Conservation (phyloP, 2,888 invertebrate species). For the Shargacucullia verbasci region DNA sequence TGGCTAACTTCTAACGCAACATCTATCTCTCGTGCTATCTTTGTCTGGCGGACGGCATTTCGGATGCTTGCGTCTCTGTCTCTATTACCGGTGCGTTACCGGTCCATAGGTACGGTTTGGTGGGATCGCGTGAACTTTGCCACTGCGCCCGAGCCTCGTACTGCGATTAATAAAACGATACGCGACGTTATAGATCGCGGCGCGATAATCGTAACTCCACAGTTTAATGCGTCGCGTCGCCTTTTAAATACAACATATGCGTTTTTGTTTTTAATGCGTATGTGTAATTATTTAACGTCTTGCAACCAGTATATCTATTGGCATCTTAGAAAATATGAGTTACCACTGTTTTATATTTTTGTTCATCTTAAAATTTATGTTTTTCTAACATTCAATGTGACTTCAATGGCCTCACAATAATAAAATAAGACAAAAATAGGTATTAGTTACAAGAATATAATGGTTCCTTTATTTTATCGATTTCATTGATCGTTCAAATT, state of each 20-base stretch:
- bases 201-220: conserved; percentile 76
- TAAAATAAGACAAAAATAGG: conserved; percentile 11
- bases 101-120: conserved; percentile 70
- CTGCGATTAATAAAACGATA: conserved; percentile 83
- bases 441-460: not conserved
- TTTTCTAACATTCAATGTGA: conserved; percentile 13
- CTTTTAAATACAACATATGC: conserved; percentile 58
- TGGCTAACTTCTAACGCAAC: conserved; percentile 86
- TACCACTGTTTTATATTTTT: conserved; percentile 12
- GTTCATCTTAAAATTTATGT: conserved; percentile 1
- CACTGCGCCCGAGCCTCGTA: conserved; percentile 75
- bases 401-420: conserved; percentile 10
- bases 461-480: conserved; percentile 5
- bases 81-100: conserved; percentile 83
- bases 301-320: conserved; percentile 26
- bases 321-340: conserved; percentile 20
- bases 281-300: conserved; percentile 53
- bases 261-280: conserved; percentile 60
- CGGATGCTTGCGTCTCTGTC: conserved; percentile 65
- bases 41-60: conserved; percentile 47
- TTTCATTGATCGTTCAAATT: conserved; percentile 4
- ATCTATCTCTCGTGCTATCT: conserved; percentile 77
- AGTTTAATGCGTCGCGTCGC: conserved; percentile 65
- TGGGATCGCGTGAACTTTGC: conserved; percentile 87
- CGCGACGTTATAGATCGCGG: conserved; percentile 82